phyloP scores from a whole-genome alignment of 2,113 vertebrate genomes.

The Phoenicopterus ruber region DNA sequence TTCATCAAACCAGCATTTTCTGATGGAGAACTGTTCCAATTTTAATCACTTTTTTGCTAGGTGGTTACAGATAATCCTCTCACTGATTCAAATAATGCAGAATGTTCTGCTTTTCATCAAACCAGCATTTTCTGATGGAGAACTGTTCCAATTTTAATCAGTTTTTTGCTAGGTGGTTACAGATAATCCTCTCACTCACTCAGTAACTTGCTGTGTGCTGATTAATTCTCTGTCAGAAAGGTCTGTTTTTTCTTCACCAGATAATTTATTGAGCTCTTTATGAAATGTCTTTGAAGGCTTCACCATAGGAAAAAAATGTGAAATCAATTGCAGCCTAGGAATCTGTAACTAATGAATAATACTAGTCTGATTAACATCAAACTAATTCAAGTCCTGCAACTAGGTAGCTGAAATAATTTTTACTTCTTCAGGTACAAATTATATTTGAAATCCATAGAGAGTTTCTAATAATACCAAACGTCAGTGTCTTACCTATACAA shows the following conservation, averaged over 20 bases:
- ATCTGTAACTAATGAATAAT: slow-evolving; percentile 46
- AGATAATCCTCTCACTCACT: not conserved
- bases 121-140: not conserved
- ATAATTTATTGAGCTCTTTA: not conserved
- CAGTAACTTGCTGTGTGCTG: not conserved
- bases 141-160: not conserved
- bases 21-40: not conserved
- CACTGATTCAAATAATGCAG: not conserved
- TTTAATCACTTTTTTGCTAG: not conserved
- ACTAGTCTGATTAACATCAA: slow-evolving; percentile 30
- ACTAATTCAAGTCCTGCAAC: slow-evolving; percentile 2
- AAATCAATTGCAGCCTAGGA: not conserved
- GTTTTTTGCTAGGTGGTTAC: not conserved
- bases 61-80: no score
- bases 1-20: not conserved
- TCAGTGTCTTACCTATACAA: not conserved
- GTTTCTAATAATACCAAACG: not conserved
- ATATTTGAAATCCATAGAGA: not conserved
- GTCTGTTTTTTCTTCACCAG: not conserved
- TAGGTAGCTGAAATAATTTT: slow-evolving; percentile 25
- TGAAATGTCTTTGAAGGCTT: slow-evolving; percentile 18
- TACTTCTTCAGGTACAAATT: slow-evolving; percentile 6
- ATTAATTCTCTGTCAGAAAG: slow-evolving; percentile 16
- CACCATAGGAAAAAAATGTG: not conserved
- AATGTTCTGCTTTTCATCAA: not conserved